Base-by-base conservation (phyloP, 2,113 vertebrate genomes). In the Manacus vitellinus region DNA sequence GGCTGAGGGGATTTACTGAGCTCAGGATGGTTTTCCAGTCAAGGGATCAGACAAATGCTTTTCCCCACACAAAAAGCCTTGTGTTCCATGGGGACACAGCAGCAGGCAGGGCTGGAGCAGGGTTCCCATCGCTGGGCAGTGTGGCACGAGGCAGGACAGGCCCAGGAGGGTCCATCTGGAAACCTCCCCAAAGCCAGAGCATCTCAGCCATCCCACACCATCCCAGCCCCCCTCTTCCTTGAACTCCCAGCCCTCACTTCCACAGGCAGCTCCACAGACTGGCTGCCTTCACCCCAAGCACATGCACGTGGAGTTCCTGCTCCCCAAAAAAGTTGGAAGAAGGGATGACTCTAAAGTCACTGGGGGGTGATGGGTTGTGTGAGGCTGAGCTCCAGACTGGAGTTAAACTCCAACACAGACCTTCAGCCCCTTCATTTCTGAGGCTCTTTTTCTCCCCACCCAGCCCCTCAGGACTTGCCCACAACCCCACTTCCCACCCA, bases 51-150 rank as follows among this genome's bases (percentile, higher is more conserved):
- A 58, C 0, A 0, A 39, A 84, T 20, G 10, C 54, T 27, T 23
- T 35, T 41, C 41, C 23, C 30, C 47, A 5, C 41, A 49, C 61
- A 28, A 46, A 88, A 58, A 59, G 12, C 37, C 44, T 66, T 0
- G 0, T 7, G 6, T 14, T 56, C 54, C 11, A 0, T 13, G 3
- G 73, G 41, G 37, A 81, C 52, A 21, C 24, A 12, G 4, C 7
- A 10, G 44, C 12, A 31, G 63, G 33, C 58, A 63, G 31, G 37
- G 41, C 33, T 20, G 7, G 37, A 30, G 43, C 24, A 63, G 56
- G 5, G 52, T 8, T 56, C 41, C 46, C 47, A 1, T 13, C 12
- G 10, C 54, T 25, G 31, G 39, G 61, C 63, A 20, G n/a, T 5
- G 46, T 8, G 10, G 43, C 8, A 35, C 14, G 12, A 14, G 9